Conservation (phyloP, 1,140 invertebrate genomes). For the Diorhabda sublineata region DNA sequence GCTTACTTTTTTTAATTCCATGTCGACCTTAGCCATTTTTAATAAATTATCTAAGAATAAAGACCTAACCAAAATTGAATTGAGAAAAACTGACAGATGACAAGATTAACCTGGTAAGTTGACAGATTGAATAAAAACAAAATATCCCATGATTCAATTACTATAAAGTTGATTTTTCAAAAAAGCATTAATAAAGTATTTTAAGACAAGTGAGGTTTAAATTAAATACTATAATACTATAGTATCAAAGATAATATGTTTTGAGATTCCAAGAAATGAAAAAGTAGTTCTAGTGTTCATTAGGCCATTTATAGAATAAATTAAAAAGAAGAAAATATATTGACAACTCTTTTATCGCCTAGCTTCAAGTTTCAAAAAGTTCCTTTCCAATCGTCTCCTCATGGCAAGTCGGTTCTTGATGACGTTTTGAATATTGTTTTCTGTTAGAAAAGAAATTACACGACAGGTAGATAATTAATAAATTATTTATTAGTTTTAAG, state of each 20-base stretch:
- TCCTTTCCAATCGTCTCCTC: neutral
- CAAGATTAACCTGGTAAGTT: no score
- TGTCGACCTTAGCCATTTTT: slow-evolving; percentile 45
- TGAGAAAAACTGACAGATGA: neutral
- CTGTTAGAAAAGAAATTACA: neutral
- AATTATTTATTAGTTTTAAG: no score
- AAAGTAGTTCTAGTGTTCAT: no score
- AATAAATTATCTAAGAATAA: slow-evolving; percentile 3
- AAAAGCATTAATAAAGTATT: no score
- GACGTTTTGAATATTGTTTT: slow-evolving; percentile 9
- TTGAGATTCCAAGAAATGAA: no score
- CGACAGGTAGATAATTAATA: neutral
- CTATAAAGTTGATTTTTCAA: no score
- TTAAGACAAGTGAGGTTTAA: no score
- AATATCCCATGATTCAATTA: no score
- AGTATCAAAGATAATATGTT: no score
- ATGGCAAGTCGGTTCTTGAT: slow-evolving; percentile 4
- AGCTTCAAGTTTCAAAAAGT: neutral
- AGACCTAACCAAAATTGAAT: neutral
- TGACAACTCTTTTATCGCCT: neutral
- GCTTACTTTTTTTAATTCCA: slow-evolving; percentile 45
- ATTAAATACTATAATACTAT: no score
- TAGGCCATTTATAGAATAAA: no score
- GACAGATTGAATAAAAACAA: no score
- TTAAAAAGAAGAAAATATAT: neutral